Conservation (phyloP, 2,888 invertebrate species). For the Chymomyza caudatula region DNA sequence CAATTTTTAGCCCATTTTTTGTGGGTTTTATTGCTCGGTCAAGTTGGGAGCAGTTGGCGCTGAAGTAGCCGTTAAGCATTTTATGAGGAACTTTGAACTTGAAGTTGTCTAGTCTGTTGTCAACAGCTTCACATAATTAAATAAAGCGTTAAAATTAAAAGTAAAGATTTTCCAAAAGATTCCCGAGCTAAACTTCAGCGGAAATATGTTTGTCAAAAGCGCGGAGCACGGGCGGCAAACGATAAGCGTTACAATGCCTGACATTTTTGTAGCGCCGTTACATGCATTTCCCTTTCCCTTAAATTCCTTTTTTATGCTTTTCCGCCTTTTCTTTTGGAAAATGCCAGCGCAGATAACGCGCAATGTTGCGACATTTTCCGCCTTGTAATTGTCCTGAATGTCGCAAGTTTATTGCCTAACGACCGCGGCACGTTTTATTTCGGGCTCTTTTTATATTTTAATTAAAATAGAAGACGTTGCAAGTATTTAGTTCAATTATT, state of each 20-base stretch:
- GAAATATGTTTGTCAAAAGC: not conserved
- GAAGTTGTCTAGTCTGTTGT: conserved; percentile 53
- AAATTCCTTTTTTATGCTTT: conserved; percentile 57
- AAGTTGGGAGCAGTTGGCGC: not conserved
- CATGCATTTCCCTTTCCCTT: conserved; percentile 11
- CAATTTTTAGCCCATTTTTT: conserved; percentile 70
- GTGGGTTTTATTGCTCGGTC: conserved; percentile 55
- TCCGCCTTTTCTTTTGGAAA: conserved; percentile 49
- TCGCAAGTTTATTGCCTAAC: conserved; percentile 75
- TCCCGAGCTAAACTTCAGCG: not conserved
- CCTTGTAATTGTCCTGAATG: conserved; percentile 57
- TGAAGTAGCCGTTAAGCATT: conserved; percentile 41
- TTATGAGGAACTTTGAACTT: conserved; percentile 56
- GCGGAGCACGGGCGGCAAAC: not conserved
- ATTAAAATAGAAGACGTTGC: conserved; percentile 52
- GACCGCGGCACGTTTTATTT: conserved; percentile 67
- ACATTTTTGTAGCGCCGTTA: conserved; percentile 25
- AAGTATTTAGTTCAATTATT: conserved; percentile 16
- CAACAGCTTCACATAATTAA: conserved; percentile 68
- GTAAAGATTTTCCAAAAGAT: conserved; percentile 59
- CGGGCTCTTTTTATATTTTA: conserved; percentile 55
- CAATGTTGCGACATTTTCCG: conserved; percentile 66
- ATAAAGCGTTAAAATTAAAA: conserved; percentile 75
- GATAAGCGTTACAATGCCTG: conserved; percentile 1
- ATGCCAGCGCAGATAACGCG: conserved; percentile 53